Base-by-base conservation (phyloP, 2,888 invertebrate genomes). In the Spodoptera picta region DNA sequence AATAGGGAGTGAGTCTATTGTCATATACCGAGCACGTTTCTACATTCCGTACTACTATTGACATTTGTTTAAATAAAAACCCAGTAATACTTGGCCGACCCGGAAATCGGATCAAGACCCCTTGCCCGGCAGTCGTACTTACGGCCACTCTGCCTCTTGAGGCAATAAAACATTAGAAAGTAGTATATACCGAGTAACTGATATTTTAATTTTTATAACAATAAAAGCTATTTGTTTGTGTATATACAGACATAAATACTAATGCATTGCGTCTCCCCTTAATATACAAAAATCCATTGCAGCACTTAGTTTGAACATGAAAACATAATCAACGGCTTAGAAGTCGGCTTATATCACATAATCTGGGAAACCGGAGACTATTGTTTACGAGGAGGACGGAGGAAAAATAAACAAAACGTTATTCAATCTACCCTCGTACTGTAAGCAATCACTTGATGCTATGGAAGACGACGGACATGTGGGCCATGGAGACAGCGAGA, bases 331-430 rank as follows among this genome's bases (percentile, higher is more conserved):
- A 78, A 65, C 51, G 54, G 71, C 56, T 68, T 60, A 71, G 61
- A 50, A 69, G 60, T 43, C 60, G 36, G 75, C 72, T 79, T 74
- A 80, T 78, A 71, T 71, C 76, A 73, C 58, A 77, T 82, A 79
- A 82, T 81, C 82, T 74, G 70, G 61, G 78, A 71, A 69, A 78
- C 77, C 72, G 74, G 68, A 70, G 74, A 71, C 82, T 77, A 82
- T 87, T 88, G 89, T 88, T 87, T 87, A 82, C 80, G 74, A 72
- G 80, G 51, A 81, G 71, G 81, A 82, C 82, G 84, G 79, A 85
- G 83, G 85, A 83, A 91, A 91, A 91, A 92, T 91, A 93, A 93
- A 92, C 92, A 92, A 89, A 88, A 85, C 89, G 90, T 91, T 92
- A 91, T 92, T 92, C 92, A 91, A 93, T 92, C 90, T 88, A 85